These are phyloP conservation scores for Hydraecia micacea DNA, from an alignment of 2,888 invertebrate species.

Conservation along the genomic window DNA sequence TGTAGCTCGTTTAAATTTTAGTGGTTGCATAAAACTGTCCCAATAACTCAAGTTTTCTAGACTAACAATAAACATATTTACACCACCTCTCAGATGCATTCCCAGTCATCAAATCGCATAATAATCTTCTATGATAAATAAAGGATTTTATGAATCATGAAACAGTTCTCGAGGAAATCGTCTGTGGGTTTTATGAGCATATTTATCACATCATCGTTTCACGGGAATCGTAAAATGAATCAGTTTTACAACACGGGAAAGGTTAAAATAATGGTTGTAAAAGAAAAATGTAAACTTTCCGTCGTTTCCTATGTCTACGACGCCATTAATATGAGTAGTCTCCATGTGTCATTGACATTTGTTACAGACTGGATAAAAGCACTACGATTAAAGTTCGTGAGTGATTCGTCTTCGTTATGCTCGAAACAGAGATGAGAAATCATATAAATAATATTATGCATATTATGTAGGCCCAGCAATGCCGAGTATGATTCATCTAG, in stretches of 20 bases:
- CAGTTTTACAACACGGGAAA: constrained; percentile 68
- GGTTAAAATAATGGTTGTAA: constrained; percentile 55
- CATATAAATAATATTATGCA: not conserved
- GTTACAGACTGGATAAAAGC: not conserved
- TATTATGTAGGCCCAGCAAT: constrained; percentile 12
- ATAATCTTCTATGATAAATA: constrained; percentile 69
- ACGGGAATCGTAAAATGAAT: constrained; percentile 76
- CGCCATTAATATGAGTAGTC: constrained; percentile 18
- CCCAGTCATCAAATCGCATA: constrained; percentile 64
- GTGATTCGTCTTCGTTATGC: constrained; percentile 27
- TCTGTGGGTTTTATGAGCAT: constrained; percentile 72
- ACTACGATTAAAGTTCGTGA: constrained; percentile 1
- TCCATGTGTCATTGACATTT: constrained; percentile 20
- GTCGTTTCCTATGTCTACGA: constrained; percentile 20
- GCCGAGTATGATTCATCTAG: constrained; percentile 32
- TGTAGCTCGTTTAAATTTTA: constrained; percentile 26
- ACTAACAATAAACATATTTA: constrained; percentile 52
- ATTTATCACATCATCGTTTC: constrained; percentile 77
- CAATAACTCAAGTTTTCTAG: constrained; percentile 44
- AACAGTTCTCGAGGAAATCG: constrained; percentile 73
- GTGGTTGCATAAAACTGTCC: constrained; percentile 29
- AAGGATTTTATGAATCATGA: constrained; percentile 78
- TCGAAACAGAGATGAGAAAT: constrained; percentile 7
- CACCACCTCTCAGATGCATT: constrained; percentile 57
- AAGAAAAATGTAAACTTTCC: constrained; percentile 50